Conservation (phyloP, 1,140 invertebrate species). For the Sitobion miscanthi region DNA sequence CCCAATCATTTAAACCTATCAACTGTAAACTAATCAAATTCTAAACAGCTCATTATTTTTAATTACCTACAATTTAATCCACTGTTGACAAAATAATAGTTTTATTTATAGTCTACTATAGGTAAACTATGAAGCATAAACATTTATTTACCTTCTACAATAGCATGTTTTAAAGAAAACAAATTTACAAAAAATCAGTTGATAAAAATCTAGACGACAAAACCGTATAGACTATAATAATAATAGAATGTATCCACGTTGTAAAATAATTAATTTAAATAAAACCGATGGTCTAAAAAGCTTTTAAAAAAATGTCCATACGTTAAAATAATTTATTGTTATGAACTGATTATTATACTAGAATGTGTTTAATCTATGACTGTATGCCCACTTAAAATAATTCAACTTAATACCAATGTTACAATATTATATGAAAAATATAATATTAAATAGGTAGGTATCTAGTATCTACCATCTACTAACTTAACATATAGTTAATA, state of each 20-base stretch:
- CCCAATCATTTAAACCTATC: too few species aligned
- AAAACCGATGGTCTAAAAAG: neutral
- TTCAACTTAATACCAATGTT: neutral
- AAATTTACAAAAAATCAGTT: neutral
- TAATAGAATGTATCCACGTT: neutral
- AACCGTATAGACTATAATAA: too few species aligned
- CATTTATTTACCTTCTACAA: neutral
- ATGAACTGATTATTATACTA: neutral
- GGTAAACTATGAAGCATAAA: neutral
- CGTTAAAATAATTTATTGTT: neutral
- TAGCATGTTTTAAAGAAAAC: neutral
- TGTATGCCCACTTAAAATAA: neutral
- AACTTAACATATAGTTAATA: neutral
- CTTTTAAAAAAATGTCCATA: neutral
- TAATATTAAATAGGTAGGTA: neutral
- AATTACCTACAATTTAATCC: neutral
- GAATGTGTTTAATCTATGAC: neutral
- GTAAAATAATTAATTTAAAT: neutral
- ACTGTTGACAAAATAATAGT: conserved; percentile 6
- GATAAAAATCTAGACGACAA: neutral
- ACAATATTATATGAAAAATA: neutral
- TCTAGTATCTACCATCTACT: neutral
- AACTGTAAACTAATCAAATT: neutral
- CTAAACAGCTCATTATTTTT: neutral
- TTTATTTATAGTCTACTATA: neutral